Evolutionary conservation across 1,140 invertebrate genomes (phyloP).

Genomic region (Thaumetopoea pityocampa): DNA sequence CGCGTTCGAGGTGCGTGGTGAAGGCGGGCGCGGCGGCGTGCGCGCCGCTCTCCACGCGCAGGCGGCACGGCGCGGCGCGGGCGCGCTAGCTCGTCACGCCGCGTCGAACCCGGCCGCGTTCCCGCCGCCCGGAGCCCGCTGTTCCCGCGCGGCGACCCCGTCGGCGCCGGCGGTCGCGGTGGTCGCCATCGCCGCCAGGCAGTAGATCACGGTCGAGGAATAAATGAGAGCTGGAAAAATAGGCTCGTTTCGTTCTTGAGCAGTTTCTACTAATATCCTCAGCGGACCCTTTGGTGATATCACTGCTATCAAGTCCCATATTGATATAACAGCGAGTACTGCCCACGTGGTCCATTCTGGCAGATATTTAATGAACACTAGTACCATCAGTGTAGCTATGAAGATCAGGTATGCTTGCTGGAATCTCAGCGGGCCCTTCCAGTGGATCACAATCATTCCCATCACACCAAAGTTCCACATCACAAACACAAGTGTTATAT

Average conservation of each 20-base stretch:
- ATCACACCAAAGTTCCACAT: constrained; percentile 99
- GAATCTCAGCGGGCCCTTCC: constrained; percentile 95
- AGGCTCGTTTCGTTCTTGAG: constrained; percentile 98
- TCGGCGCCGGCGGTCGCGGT: constrained; percentile 6
- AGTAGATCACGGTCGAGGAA: constrained; percentile 81
- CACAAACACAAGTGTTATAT: constrained; percentile 90
- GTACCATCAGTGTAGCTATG: constrained; percentile 97
- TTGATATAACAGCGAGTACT: constrained; percentile 95
- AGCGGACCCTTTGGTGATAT: constrained; percentile 97
- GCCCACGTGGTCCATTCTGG: constrained; percentile 99
- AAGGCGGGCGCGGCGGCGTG: no score
- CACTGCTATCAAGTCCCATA: constrained; percentile 99
- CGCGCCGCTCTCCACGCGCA: constrained; percentile 53
- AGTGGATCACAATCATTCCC: constrained; percentile 99
- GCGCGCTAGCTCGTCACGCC: constrained; percentile 32
- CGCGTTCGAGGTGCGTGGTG: no score
- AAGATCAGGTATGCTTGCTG: constrained; percentile 99
- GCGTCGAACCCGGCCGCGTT: constrained; percentile 40
- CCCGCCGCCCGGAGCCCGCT: constrained; percentile 11
- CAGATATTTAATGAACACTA: constrained; percentile 99
- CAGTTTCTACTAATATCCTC: constrained; percentile 97
- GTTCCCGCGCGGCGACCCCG: constrained; percentile 6
- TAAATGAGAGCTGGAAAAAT: constrained; percentile 99
- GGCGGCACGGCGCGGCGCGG: constrained; percentile 27
- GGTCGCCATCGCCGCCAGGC: constrained; percentile 43